These are phyloP conservation scores for Girardinus metallicus DNA, from an alignment of 2,797 vertebrate species.

Conservation along the genomic window DNA sequence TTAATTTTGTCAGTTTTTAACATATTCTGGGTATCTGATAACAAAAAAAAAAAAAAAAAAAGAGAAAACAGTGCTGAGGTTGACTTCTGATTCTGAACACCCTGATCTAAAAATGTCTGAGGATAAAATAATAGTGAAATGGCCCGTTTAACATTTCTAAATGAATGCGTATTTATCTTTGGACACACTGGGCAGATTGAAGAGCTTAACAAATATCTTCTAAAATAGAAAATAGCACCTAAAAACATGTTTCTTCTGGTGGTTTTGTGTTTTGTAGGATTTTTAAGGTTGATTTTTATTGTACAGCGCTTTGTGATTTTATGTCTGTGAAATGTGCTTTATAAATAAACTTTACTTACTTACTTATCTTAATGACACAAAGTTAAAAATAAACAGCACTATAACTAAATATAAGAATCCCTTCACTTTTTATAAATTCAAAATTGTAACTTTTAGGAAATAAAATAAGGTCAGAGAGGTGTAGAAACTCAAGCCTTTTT, in stretches of 20 bases:
- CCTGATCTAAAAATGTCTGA: not conserved
- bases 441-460: not conserved
- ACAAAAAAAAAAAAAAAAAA: not conserved
- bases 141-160: not conserved
- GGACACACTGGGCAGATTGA: not conserved
- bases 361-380: not conserved
- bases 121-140: not conserved
- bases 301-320: too few relatives aligned
- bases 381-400: not conserved
- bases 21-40: not conserved
- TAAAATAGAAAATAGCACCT: too few relatives aligned
- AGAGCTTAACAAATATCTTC: not conserved
- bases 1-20: not conserved
- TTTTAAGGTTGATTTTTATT: too few relatives aligned
- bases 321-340: too few relatives aligned
- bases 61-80: not conserved
- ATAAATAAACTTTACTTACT: too few relatives aligned
- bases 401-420: not conserved
- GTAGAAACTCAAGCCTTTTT: not conserved
- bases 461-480: not conserved
- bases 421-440: not conserved
- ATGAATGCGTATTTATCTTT: not conserved
- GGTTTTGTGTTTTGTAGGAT: too few relatives aligned
- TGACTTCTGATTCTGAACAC: not conserved
- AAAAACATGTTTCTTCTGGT: too few relatives aligned